Evolutionary conservation across 2,888 invertebrate species (phyloP).

Genomic region (Entomobrya multifasciata): DNA sequence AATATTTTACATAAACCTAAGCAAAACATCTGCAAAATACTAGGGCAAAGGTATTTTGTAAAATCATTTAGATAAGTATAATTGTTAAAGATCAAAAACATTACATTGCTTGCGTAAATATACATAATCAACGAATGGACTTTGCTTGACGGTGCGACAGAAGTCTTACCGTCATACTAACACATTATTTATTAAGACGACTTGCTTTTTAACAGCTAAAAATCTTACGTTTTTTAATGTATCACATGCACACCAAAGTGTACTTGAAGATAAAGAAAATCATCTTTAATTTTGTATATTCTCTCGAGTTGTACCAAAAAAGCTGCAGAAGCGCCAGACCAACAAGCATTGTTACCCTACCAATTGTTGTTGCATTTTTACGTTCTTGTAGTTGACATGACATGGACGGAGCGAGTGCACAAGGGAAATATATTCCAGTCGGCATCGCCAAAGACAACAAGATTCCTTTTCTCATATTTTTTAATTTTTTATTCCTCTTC

Average conservation of each 20-base stretch:
- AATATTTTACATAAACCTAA: conserved; percentile 10
- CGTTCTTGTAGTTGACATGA: conserved; percentile 19
- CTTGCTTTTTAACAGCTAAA: conserved; percentile 48
- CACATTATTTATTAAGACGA: conserved; percentile 63
- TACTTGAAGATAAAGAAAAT: conserved; percentile 40
- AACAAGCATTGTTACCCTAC: conserved; percentile 16
- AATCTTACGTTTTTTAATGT: conserved; percentile 59
- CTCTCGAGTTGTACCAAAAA: too few relatives aligned
- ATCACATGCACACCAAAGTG: conserved; percentile 52
- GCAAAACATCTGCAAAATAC: too few relatives aligned
- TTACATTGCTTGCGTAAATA: too few relatives aligned
- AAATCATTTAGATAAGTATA: not conserved
- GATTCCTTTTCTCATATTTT: conserved; percentile 53
- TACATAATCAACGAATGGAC: too few relatives aligned
- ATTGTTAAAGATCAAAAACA: too few relatives aligned
- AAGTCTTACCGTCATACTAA: conserved; percentile 53
- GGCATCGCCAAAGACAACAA: conserved; percentile 71
- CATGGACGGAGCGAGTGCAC: conserved; percentile 43
- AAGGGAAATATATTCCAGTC: conserved; percentile 72
- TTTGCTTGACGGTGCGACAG: conserved; percentile 21
- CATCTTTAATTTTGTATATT: conserved; percentile 42
- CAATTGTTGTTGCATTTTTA: too few relatives aligned
- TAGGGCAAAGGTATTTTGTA: not conserved
- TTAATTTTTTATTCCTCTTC: conserved; percentile 22
- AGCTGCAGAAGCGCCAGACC: conserved; percentile 15